Conservation (phyloP, 2,113 vertebrate genomes). For the Puma concolor region DNA sequence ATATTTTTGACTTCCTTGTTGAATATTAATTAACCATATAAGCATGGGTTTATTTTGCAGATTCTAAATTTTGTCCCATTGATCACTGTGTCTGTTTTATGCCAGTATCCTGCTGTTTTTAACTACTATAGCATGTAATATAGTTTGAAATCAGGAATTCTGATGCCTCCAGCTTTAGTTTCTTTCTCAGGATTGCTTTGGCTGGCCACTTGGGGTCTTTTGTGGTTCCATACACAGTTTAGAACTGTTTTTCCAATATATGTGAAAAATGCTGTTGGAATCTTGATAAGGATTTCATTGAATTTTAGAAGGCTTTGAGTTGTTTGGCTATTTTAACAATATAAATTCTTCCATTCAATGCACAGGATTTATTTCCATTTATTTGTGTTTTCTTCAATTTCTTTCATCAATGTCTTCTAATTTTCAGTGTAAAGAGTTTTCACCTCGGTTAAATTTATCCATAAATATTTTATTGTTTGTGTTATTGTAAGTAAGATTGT, state of each 20-base stretch:
- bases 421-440: not conserved
- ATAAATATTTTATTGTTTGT: not conserved
- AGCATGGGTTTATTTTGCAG: not conserved
- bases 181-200: not conserved
- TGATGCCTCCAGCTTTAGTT: not conserved
- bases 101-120: not conserved
- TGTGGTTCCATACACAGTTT: not conserved
- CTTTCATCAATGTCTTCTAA: not conserved
- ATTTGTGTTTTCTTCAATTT: not conserved
- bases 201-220: not conserved
- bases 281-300: not conserved
- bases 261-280: not conserved
- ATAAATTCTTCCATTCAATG: not conserved
- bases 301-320: not conserved
- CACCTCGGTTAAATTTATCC: not conserved
- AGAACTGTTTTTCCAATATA: not conserved
- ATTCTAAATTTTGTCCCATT: not conserved
- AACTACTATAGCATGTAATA: not conserved
- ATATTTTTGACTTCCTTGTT: not conserved
- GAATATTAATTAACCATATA: not conserved
- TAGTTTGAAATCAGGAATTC: not conserved
- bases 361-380: not conserved
- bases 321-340: too few relatives aligned
- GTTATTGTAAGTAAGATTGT: not conserved
- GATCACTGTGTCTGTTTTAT: not conserved